Conservation (phyloP, 2,113 vertebrate genomes). For the Hippocampus barbouri region DNA sequence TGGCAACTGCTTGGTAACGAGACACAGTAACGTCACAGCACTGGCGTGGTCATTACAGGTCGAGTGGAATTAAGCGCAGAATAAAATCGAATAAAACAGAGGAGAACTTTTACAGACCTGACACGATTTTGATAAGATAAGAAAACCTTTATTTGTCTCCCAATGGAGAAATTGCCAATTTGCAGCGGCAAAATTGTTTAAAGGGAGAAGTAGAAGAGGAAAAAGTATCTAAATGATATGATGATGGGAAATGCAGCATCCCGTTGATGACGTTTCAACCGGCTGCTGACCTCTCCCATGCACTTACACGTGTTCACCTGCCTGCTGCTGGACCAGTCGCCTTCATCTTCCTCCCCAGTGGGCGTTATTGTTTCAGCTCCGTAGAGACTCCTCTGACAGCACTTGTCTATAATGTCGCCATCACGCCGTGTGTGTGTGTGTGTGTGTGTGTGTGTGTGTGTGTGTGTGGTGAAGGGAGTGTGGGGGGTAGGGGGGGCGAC, state of each 20-base stretch:
- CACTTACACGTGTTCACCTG: conserved; percentile 48
- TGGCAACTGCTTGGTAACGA: neutral
- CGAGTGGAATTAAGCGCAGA: neutral
- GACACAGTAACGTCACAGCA: neutral
- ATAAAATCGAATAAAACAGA: neutral
- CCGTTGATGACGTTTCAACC: conserved; percentile 4
- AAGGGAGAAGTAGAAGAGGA: no score
- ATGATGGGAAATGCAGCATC: no score
- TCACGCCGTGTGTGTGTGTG: conserved; percentile 67
- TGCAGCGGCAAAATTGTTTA: no score
- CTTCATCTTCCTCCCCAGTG: conserved; percentile 52
- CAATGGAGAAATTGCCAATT: no score
- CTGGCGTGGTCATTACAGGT: neutral
- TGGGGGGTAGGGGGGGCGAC: conserved; percentile 7
- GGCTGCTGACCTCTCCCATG: conserved; percentile 36
- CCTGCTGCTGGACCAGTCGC: conserved; percentile 51
- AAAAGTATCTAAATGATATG: no score
- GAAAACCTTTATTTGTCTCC: no score
- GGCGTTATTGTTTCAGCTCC: conserved; percentile 90
- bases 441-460: conserved; percentile 21
- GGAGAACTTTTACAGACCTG: no score
- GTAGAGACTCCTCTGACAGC: conserved; percentile 81
- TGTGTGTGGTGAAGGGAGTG: neutral
- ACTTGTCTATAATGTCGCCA: conserved; percentile 92
- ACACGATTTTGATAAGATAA: no score